phyloP scores from a whole-genome alignment of 2,888 invertebrate genomes.

The Drosophila ezoana region DNA sequence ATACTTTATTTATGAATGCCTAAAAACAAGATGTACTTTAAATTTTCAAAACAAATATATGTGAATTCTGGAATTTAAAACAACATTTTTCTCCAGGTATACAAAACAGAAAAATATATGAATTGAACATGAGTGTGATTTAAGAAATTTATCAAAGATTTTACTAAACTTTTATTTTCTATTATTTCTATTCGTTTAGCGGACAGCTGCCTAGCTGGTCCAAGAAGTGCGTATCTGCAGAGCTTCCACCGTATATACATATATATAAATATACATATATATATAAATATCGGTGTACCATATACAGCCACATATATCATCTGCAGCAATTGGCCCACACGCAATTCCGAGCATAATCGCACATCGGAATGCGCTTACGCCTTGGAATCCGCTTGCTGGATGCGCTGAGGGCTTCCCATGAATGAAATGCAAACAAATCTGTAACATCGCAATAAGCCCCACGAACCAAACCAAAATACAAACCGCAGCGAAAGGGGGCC shows the following conservation, averaged over 20 bases:
- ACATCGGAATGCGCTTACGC: constrained; percentile 49
- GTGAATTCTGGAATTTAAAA: too few species aligned
- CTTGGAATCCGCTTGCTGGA: constrained; percentile 32
- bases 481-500: background rate
- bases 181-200: background rate
- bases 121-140: too few species aligned
- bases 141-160: too few species aligned
- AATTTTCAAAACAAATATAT: too few species aligned
- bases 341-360: constrained; percentile 30
- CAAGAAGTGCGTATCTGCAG: background rate
- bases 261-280: background rate
- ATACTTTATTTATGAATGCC: too few species aligned
- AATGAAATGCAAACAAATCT: constrained; percentile 49
- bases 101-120: too few species aligned
- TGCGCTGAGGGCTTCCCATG: constrained; percentile 15
- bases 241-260: background rate
- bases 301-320: background rate
- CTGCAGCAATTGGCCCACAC: constrained; percentile 12
- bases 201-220: background rate
- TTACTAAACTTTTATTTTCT: background rate
- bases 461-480: constrained; percentile 2
- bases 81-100: too few species aligned
- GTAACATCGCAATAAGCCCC: constrained; percentile 6
- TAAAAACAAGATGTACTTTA: too few species aligned
- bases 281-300: background rate